Conservation (phyloP, 2,797 vertebrate species). For the Chaetophractus vellerosus region DNA sequence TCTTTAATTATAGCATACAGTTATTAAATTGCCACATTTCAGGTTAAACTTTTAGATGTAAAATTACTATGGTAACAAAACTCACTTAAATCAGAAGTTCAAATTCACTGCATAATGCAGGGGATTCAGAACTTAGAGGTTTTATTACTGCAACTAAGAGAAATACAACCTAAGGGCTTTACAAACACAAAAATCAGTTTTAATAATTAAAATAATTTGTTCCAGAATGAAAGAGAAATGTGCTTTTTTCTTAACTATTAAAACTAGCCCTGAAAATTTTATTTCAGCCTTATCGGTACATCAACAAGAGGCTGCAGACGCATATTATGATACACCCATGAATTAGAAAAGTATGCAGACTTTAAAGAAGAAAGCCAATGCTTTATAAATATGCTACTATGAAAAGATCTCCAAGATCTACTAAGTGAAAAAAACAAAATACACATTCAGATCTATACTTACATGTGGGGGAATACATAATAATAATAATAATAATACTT, state of each 20-base stretch:
- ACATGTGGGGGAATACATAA: not conserved
- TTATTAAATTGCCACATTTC: constrained; percentile 31
- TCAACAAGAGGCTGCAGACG: not conserved
- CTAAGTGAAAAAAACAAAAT: not conserved
- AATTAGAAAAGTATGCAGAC: constrained; percentile 9
- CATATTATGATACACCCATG: not conserved
- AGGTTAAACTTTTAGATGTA: constrained; percentile 57
- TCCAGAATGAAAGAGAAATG: constrained; percentile 25
- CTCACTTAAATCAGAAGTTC: constrained; percentile 43
- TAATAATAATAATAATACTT: not conserved
- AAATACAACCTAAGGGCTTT: not conserved
- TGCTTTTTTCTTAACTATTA: constrained; percentile 19
- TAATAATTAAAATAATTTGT: constrained; percentile 62
- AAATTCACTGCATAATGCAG: constrained; percentile 33
- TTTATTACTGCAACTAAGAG: not conserved
- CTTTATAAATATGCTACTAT: constrained; percentile 26
- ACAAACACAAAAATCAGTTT: constrained; percentile 59
- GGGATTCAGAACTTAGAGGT: constrained; percentile 27
- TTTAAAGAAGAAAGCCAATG: not conserved
- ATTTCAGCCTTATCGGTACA: not conserved
- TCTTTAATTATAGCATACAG: constrained; percentile 54
- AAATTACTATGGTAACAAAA: constrained; percentile 63
- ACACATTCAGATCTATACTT: not conserved
- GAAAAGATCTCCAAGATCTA: not conserved
- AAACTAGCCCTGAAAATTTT: constrained; percentile 40